Percentiles rank a stretch among this genome's conserved stretches.
These are phyloP conservation scores for Coccyzus lansbergi DNA, from an alignment of 2,797 vertebrate genomes.

Conservation along the genomic window DNA sequence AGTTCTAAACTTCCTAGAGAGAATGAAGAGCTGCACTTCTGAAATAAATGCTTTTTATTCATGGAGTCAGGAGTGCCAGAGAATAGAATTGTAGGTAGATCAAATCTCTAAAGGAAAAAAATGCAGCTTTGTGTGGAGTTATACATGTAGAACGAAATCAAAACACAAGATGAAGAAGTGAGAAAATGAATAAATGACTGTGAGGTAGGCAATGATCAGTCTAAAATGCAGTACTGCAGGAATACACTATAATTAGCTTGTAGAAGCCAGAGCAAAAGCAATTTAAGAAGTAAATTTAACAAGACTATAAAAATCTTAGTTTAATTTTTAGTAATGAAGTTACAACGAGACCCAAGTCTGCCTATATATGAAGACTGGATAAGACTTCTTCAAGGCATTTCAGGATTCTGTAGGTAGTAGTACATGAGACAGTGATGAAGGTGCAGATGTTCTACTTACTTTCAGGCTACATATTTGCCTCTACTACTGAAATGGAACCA, in stretches of 20 bases:
- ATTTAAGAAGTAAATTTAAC: conserved; percentile 10
- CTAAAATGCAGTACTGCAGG: neutral
- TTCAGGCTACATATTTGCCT: neutral
- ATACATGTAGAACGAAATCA: neutral
- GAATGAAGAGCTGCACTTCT: neutral
- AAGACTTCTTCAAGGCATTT: neutral
- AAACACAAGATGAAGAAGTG: conserved; percentile 8
- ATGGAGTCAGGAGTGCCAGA: neutral
- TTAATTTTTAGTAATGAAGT: neutral
- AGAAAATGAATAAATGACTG: neutral
- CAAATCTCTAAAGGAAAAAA: neutral
- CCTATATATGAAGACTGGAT: neutral
- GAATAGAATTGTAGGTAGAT: neutral
- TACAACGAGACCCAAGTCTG: neutral
- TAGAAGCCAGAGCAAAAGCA: neutral
- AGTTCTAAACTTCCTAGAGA: neutral
- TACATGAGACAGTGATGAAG: neutral
- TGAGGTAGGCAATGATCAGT: neutral
- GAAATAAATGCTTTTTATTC: conserved; percentile 3
- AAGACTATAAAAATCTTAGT: neutral
- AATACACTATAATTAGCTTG: neutral
- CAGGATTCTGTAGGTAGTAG: neutral
- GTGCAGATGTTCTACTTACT: neutral
- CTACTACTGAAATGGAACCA: neutral
- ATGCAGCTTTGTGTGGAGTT: neutral